Base-by-base conservation (phyloP, 2,113 vertebrate species). In the Eulemur rufifrons region DNA sequence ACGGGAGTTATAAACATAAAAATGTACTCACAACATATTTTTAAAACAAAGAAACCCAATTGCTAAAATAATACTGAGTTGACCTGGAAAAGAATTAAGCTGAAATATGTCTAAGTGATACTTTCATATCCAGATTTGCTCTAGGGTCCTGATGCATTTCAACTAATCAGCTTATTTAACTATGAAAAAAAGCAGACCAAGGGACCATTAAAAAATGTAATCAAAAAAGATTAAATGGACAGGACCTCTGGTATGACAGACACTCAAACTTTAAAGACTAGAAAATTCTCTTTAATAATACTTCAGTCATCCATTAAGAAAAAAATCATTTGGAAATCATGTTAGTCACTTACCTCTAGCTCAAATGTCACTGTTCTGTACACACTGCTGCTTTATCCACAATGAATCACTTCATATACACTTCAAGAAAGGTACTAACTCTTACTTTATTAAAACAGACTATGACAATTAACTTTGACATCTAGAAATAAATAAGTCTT, bases 151-250 rank as follows among this genome's bases (percentile, higher is more conserved):
- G 59, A 66, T 80, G 10, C 1, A 47, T 68, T 74, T 61, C 10
- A 86, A 37, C 2, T 82, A 81, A 17, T 68, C 59, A 42, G 74
- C 61, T 77, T 54, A 69, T n/a, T 20, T 85, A 94, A 17, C 1
- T 18, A 47, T 6, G 27, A 45, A 50, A 94, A 6, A 8, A 21
- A 6, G 6, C 0, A 91, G 74, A 91, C 61, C 5, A 10, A 9
- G 39, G 20, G 20, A 83, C 6, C 39, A 66, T 39, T 14, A 50
- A 82, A 56, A 89, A 52, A 15, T 29, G 91, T 11, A 94, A 59
- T 52, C 20, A 93, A 91, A 32, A 13, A 61, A 94, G 6, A 11
- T 81, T 89, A 94, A 97, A 90, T 73, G 8, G 84, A 27, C 9
- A 96, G 21, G 9, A 59, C 8, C 29, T 12, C 29, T 47, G 73